A percentile compares a stretch with the other conserved stretches of the same genome.
Conservation (phyloP, 53 echinoderm and acorn worm species). For the Echinometra lucunter region DNA sequence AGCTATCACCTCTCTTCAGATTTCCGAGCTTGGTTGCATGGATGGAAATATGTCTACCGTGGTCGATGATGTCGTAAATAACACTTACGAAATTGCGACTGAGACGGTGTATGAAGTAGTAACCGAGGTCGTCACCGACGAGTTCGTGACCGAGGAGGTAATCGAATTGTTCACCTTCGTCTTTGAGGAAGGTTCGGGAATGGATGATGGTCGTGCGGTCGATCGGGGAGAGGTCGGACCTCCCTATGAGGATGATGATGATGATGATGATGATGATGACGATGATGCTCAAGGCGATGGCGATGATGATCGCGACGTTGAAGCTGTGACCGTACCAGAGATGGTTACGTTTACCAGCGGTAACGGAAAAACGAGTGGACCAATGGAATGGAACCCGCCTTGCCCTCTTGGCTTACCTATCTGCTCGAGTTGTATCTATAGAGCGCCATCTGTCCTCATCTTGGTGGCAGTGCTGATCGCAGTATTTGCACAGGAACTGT, state of each 20-base stretch:
- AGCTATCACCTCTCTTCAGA: not conserved
- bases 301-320: not conserved
- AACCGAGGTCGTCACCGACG: not conserved
- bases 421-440: not conserved
- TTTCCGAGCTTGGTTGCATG: not conserved
- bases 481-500: not conserved
- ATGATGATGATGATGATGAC: not conserved
- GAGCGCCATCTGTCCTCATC: not conserved
- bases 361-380: no score
- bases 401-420: not conserved
- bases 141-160: not conserved
- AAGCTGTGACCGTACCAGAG: no score
- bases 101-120: not conserved
- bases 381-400: not conserved
- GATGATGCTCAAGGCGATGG: not conserved
- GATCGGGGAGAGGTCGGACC: not conserved
- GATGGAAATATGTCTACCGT: not conserved
- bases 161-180: not conserved
- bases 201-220: not conserved
- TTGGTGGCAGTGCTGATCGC: not conserved
- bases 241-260: not conserved
- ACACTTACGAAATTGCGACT: no score
- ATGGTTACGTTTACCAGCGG: no score
- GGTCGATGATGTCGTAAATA: not conserved
- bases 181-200: not conserved